Evolutionary conservation across 1,140 invertebrate species (phyloP), one percentile per base, ranked within the genome.

Genomic region (Pogonomyrmex californicus): DNA sequence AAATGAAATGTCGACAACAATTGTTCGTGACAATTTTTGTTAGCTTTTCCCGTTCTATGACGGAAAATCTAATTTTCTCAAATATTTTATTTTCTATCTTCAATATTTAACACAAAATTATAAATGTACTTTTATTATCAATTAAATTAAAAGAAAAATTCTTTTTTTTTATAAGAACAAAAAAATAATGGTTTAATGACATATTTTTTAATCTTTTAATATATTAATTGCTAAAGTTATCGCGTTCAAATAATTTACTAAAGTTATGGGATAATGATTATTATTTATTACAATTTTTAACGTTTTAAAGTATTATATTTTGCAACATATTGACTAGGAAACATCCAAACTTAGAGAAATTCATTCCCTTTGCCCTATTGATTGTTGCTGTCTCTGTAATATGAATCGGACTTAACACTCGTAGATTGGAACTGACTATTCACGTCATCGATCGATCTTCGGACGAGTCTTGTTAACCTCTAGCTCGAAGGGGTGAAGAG

Each of bases 381-480:
- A 70, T 56, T 5, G 12, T 81, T 65, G 44, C 33, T 54, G 17
- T 33, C 4, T 54, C 2, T 12, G 38, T 17, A 47, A 51, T 70
- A 5, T 82, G 38, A 66, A 65, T 66, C 12, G n/a, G 58, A 23
- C 38, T 70, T 44, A 33, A 82, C 14, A 56, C 36, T 58, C 51
- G 7, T 44, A 82, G 10, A 82, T 81, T 70, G 38, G 36, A 58
- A 82, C 30, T 14, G 38, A 82, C 41, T 71, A 82, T 82, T 58
- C 30, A 6, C n/a, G 49, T 82, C 23, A 82, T 70, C 17, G 30
- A 82, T 71, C 38, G 51, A 71, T 81, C 51, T 81, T 47, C 30
- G 12, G 49, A 23, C 2, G 66, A 30, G 51, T 58, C 38, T 17
- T 47, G 78, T 82, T 82, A 82, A 70, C 65, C 30, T 30, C 30